phyloP scores from a whole-genome alignment of 2,888 invertebrate genomes.

The Ptycholaimellus sp. region DNA sequence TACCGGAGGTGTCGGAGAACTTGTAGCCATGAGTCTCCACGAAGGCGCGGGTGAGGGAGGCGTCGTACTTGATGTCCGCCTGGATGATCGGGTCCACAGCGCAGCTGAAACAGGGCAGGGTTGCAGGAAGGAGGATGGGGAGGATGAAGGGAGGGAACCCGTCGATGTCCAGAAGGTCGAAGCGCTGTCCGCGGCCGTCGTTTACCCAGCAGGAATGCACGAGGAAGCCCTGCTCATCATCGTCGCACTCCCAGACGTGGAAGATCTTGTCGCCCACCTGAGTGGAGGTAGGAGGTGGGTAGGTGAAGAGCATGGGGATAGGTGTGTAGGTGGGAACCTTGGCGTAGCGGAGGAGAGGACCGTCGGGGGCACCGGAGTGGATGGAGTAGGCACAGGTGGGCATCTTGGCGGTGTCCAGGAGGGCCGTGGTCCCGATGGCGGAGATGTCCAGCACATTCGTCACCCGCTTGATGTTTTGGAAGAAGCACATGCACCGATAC shows the following conservation, averaged over 20 bases:
- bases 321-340: background rate
- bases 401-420: slow-evolving; percentile 16
- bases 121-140: no score
- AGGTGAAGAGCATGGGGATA: background rate
- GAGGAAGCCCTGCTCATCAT: slow-evolving; percentile 14
- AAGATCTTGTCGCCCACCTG: slow-evolving; percentile 19
- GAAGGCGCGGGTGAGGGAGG: slow-evolving; percentile 11
- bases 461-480: slow-evolving; percentile 17
- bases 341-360: slow-evolving; percentile 13
- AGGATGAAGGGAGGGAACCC: no score
- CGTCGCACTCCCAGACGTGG: slow-evolving; percentile 21
- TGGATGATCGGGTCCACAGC: slow-evolving; percentile 21
- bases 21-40: slow-evolving; percentile 22
- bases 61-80: slow-evolving; percentile 16
- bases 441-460: slow-evolving; percentile 17
- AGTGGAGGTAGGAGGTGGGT: no score
- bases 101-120: slow-evolving; percentile 6
- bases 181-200: slow-evolving; percentile 16
- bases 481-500: slow-evolving; percentile 21
- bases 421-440: slow-evolving; percentile 12
- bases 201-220: slow-evolving; percentile 21
- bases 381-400: slow-evolving; percentile 17
- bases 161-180: slow-evolving; percentile 19
- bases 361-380: slow-evolving; percentile 12
- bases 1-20: slow-evolving; percentile 16